Evolutionary conservation across 2,888 invertebrate genomes (phyloP).

Genomic region (Aleiodes alternator): DNA sequence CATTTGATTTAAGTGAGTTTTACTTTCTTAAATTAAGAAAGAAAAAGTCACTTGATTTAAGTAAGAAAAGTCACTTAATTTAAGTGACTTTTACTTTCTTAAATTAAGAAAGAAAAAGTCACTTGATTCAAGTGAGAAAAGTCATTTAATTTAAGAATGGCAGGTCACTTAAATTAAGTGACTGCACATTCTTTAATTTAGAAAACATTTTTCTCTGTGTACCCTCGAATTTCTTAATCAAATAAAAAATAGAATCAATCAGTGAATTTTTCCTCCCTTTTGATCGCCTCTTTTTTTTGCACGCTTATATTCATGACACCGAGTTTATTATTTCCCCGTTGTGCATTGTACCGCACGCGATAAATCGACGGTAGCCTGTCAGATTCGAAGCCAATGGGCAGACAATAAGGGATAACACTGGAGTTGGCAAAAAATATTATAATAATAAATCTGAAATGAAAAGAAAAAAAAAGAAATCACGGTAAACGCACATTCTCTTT

Average conservation of each 20-base stretch:
- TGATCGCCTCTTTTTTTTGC: not conserved
- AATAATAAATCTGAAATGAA: conserved; percentile 41
- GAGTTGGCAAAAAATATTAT: conserved; percentile 1
- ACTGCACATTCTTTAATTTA: too few species aligned
- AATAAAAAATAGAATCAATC: not conserved
- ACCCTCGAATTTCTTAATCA: too few species aligned
- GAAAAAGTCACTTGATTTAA: too few species aligned
- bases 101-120: too few species aligned
- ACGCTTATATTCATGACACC: not conserved
- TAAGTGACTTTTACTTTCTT: too few species aligned
- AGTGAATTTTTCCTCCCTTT: not conserved
- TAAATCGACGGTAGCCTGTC: conserved; percentile 48
- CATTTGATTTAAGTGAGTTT: too few species aligned
- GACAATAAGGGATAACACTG: conserved; percentile 6
- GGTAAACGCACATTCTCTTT: conserved; percentile 41
- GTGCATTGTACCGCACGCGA: conserved; percentile 14
- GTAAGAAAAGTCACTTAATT: too few species aligned
- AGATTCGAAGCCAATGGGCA: conserved; percentile 37
- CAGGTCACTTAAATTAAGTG: too few species aligned
- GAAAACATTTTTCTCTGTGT: too few species aligned
- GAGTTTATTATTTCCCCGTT: conserved; percentile 5
- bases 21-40: too few species aligned
- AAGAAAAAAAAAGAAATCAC: conserved; percentile 30
- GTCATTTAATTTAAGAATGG: too few species aligned
- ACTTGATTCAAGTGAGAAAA: too few species aligned